Conservation (phyloP, 1,140 invertebrate species). For the Drosophila equinoxialis region DNA sequence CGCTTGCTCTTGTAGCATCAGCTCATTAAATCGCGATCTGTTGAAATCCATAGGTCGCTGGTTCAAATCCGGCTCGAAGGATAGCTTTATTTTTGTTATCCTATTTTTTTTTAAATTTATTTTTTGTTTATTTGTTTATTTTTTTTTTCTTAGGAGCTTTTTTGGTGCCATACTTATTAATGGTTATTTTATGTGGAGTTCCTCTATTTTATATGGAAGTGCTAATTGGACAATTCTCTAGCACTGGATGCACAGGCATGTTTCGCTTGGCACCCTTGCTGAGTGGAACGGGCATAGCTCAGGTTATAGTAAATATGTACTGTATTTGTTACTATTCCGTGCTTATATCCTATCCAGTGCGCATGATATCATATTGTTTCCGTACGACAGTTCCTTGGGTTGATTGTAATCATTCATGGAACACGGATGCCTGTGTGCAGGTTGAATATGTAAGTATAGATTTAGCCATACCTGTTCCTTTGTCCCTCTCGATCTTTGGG, state of each 20-base stretch:
- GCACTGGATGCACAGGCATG: conserved; percentile 91
- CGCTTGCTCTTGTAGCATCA: conserved; percentile 60
- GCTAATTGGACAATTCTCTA: conserved; percentile 92
- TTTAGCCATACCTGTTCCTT: too few species aligned
- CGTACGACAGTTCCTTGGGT: conserved; percentile 91
- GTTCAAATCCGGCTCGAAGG: conserved; percentile 89
- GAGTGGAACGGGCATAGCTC: conserved; percentile 94
- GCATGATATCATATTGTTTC: conserved; percentile 91
- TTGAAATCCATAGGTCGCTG: conserved; percentile 88
- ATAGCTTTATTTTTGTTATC: conserved; percentile 42
- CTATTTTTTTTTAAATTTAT: conserved; percentile 31
- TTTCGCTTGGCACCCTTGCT: conserved; percentile 91
- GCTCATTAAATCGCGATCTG: conserved; percentile 53
- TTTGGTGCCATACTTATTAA: conserved; percentile 89
- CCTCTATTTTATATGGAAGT: conserved; percentile 96
- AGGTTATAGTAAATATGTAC: conserved; percentile 94
- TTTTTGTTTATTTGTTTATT: neutral
- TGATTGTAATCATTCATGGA: conserved; percentile 94
- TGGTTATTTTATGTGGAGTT: conserved; percentile 91
- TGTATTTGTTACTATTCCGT: conserved; percentile 97
- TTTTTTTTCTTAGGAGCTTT: conserved; percentile 86
- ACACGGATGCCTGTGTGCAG: conserved; percentile 88
- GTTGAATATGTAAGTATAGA: conserved; percentile 27
- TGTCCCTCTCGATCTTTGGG: too few species aligned
- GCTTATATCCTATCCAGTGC: conserved; percentile 95